Conservation (phyloP, 2,888 invertebrate genomes). For the Zaprionus obscuricornis region DNA sequence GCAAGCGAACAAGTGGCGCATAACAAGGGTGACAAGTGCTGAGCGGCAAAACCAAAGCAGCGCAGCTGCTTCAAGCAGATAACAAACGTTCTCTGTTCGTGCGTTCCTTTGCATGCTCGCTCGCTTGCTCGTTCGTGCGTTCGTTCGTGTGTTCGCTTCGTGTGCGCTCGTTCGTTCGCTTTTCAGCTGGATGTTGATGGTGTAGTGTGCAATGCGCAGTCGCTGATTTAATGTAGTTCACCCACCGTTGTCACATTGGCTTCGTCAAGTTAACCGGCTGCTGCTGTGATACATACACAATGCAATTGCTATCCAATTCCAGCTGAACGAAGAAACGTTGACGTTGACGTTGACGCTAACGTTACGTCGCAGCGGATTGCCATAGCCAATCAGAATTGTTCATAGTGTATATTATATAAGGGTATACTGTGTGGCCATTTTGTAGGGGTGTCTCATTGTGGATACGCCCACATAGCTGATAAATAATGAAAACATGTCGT, state of each 20-base stretch:
- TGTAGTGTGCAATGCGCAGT: constrained; percentile 43
- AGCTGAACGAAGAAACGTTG: constrained; percentile 74
- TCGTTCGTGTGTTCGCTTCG: constrained; percentile 4
- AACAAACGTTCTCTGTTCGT: too few relatives aligned
- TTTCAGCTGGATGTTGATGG: constrained; percentile 38
- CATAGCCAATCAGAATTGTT: constrained; percentile 52
- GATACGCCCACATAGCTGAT: constrained; percentile 76
- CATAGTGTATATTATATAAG: constrained; percentile 49
- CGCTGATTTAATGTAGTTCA: constrained; percentile 44
- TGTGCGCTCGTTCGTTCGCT: not conserved
- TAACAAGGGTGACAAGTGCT: not conserved
- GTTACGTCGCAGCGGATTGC: constrained; percentile 16
- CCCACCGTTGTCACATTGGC: constrained; percentile 61
- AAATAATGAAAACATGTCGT: constrained; percentile 81
- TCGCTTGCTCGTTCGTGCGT: too few relatives aligned
- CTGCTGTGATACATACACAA: constrained; percentile 38
- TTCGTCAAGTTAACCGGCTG: constrained; percentile 67
- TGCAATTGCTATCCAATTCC: constrained; percentile 61
- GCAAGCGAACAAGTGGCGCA: not conserved
- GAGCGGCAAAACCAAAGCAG: too few relatives aligned
- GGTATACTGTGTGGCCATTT: constrained; percentile 62
- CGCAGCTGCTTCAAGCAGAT: too few relatives aligned
- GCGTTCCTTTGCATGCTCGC: too few relatives aligned
- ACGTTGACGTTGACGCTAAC: constrained; percentile 29
- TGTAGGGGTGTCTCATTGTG: constrained; percentile 58